These are phyloP conservation scores for Cosmorhoe ocellata DNA, from an alignment of 2,888 invertebrate genomes.

Conservation along the genomic window DNA sequence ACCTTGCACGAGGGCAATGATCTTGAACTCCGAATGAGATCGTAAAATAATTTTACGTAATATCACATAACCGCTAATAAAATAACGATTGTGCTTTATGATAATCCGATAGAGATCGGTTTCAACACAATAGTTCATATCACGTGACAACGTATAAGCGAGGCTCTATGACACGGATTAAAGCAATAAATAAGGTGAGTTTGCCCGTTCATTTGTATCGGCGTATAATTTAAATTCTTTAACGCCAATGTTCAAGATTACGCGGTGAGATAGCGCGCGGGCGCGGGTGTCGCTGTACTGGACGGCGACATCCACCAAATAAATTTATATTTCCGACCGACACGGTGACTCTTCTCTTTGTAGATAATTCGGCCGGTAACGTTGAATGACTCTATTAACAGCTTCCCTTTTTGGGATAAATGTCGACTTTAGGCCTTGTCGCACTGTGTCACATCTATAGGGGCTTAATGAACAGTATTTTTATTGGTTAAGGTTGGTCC, in stretches of 20 bases:
- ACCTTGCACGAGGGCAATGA: conserved; percentile 43
- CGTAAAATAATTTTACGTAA: conserved; percentile 28
- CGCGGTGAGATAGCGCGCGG: conserved; percentile 73
- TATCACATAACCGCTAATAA: conserved; percentile 23
- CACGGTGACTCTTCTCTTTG: conserved; percentile 77
- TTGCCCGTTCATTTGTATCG: conserved; percentile 81
- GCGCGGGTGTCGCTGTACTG: conserved; percentile 69
- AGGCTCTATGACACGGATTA: conserved; percentile 81
- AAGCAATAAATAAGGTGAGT: conserved; percentile 76
- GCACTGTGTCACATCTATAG: conserved; percentile 62
- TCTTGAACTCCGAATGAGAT: conserved; percentile 34
- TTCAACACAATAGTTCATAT: conserved; percentile 59
- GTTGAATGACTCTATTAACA: conserved; percentile 83
- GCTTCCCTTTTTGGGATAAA: conserved; percentile 82
- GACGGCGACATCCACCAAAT: conserved; percentile 74
- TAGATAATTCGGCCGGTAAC: conserved; percentile 81
- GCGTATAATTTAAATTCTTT: conserved; percentile 83
- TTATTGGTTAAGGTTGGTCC: not conserved
- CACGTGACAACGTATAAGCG: conserved; percentile 72
- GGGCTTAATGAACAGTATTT: conserved; percentile 17
- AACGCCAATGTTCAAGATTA: conserved; percentile 83
- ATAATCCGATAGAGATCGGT: conserved; percentile 41
- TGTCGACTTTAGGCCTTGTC: conserved; percentile 69
- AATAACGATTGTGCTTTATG: conserved; percentile 37
- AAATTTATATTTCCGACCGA: conserved; percentile 82